Evolutionary conservation across 2,888 invertebrate species (phyloP), one percentile per base, ranked within the genome.

Genomic region (Agonopterix heracliana): DNA sequence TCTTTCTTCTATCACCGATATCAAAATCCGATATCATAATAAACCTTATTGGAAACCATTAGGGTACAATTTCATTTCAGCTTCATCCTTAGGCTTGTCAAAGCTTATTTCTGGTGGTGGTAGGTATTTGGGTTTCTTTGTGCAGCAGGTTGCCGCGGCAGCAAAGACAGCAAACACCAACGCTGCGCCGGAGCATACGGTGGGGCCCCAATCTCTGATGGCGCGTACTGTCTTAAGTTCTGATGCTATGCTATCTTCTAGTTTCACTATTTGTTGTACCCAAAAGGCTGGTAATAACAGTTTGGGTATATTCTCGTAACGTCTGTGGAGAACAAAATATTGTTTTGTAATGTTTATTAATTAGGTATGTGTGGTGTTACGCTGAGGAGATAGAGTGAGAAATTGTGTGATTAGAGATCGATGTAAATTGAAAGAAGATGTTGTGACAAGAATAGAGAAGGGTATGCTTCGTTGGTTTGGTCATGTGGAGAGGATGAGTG

Each of bases 271-370:
- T 67, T 95, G 92, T 63, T 94, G 92, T 61, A 96, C 93, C 95
- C 95, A 96, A 52, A 96, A 89, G 49, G 94, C 89, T 0, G 96
- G 96, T 60, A 95, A 91, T 68, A 91, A 91, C 57, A 93, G 88
- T 47, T 78, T 89, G 1, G 94, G 95, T 1, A 93, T 90, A 14
- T 92, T 77, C 57, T 90, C 85, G 71, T 91, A 94, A 42, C 94
- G 68, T 0, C 94, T 95, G 81, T 9, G 45, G 48, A 41, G 41
- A 38, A n/a, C 2, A 38, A n/a, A 38, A 38, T 38, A 38, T 2
- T 38, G n/a, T 38, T 38, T 26, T n/a, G n/a, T n/a, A n/a, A n/a
- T n/a, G n/a, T n/a, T n/a, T n/a, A n/a, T n/a, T n/a, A n/a, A n/a
- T n/a, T n/a, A n/a, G n/a, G n/a, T n/a, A n/a, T n/a, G n/a, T n/a